These are phyloP conservation scores for Crenuchus spilurus DNA, from an alignment of 2,797 vertebrate species.

Conservation along the genomic window DNA sequence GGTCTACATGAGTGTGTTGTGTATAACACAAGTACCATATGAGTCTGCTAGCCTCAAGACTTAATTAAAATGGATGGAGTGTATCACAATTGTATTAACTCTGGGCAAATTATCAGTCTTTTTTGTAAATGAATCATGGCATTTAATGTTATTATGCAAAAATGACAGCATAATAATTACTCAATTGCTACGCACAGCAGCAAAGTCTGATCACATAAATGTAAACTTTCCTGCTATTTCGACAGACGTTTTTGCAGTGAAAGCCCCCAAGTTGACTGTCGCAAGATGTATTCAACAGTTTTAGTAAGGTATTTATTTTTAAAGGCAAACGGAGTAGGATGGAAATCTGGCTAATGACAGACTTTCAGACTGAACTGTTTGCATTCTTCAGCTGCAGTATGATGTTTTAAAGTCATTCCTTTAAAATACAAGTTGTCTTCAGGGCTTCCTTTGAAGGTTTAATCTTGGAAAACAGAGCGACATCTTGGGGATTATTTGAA, in stretches of 20 bases:
- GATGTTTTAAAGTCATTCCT: constrained; percentile 65
- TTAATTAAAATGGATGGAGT: constrained; percentile 27
- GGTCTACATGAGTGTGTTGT: background rate
- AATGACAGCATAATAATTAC: background rate
- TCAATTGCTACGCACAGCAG: background rate
- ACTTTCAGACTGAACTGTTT: constrained; percentile 19
- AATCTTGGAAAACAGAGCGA: constrained; percentile 75
- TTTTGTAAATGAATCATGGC: constrained; percentile 33
- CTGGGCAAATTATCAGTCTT: constrained; percentile 34
- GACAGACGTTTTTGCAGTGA: background rate
- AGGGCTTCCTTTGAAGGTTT: constrained; percentile 75
- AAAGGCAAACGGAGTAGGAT: background rate
- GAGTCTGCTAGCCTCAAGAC: constrained; percentile 8
- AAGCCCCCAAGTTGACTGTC: background rate
- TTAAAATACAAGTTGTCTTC: constrained; percentile 72
- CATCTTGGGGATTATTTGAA: constrained; percentile 76
- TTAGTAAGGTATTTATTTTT: background rate
- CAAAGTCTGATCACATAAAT: constrained; percentile 5
- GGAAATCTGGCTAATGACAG: constrained; percentile 14
- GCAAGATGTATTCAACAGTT: background rate
- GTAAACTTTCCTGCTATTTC: background rate
- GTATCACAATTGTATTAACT: constrained; percentile 34
- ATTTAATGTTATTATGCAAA: constrained; percentile 16
- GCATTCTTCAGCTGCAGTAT: constrained; percentile 52
- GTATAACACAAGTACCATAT: background rate